Evolutionary conservation across 2,797 vertebrate species (phyloP).

Genomic region (Catamblyrhynchus diadema): DNA sequence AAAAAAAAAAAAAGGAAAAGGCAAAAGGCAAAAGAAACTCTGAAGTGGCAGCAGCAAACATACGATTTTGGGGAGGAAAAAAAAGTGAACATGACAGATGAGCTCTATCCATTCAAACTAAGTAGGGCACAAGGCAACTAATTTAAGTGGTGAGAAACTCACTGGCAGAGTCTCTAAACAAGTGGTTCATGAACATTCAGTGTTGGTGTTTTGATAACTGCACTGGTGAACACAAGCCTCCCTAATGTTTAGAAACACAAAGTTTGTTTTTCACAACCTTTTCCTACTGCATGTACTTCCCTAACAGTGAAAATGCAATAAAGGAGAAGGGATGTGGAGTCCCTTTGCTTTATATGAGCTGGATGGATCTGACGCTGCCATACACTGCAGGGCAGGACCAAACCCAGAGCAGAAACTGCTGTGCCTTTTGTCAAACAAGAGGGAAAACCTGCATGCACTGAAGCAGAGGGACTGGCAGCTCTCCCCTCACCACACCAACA

Average conservation of each 20-base stretch:
- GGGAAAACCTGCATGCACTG: neutral
- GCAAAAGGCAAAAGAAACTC: neutral
- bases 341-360: fast-evolving
- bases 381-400: fast-evolving
- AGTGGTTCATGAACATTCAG: neutral
- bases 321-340: neutral
- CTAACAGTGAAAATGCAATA: neutral
- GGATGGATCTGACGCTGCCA: neutral
- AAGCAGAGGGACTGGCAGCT: neutral
- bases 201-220: neutral
- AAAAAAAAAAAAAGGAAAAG: too few species aligned
- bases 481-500: neutral
- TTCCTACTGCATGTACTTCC: neutral
- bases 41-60: neutral
- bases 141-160: neutral
- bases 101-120: neutral
- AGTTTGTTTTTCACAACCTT: neutral
- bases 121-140: neutral
- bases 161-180: neutral
- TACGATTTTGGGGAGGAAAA: neutral
- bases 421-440: neutral
- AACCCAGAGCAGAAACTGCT: neutral
- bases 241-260: neutral
- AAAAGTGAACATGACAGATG: neutral
- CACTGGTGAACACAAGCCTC: neutral